Percentiles rank a stretch among this genome's conserved stretches.
Evolutionary conservation across 2,888 invertebrate genomes (phyloP).

Genomic region (Bimastos eiseni): DNA sequence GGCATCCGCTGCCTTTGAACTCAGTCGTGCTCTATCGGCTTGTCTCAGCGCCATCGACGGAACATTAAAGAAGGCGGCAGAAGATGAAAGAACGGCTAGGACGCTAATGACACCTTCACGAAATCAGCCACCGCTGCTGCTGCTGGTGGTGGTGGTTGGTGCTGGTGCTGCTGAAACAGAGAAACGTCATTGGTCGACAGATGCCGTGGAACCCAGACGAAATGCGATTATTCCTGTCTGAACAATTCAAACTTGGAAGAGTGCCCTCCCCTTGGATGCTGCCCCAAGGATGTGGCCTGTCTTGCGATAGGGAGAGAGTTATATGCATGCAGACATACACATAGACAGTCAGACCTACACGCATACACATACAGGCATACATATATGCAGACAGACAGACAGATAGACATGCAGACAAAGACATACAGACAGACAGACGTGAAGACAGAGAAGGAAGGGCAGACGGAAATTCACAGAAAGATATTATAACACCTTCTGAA

Average conservation of each 20-base stretch:
- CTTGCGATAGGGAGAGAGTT: neutral
- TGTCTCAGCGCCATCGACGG: neutral
- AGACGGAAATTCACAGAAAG: neutral
- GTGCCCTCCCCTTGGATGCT: neutral
- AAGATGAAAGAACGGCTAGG: neutral
- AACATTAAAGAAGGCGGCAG: neutral
- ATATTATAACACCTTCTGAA: too few relatives aligned
- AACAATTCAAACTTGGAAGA: neutral
- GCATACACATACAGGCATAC: neutral
- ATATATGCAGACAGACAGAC: neutral
- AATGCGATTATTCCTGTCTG: conserved; percentile 6
- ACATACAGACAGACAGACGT: neutral
- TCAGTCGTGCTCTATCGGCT: neutral
- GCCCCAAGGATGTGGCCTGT: neutral
- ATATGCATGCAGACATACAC: neutral
- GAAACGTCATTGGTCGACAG: neutral
- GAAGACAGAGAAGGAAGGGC: neutral
- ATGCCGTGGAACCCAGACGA: neutral
- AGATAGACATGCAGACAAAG: neutral
- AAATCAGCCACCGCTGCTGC: neutral
- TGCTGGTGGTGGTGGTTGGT: too few relatives aligned
- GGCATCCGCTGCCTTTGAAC: neutral
- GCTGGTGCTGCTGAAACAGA: neutral
- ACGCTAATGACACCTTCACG: conserved; percentile 13
- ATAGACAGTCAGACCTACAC: too few relatives aligned